These are phyloP conservation scores for Melanerpes aurifrons DNA, from an alignment of 2,113 vertebrate species.

Conservation along the genomic window DNA sequence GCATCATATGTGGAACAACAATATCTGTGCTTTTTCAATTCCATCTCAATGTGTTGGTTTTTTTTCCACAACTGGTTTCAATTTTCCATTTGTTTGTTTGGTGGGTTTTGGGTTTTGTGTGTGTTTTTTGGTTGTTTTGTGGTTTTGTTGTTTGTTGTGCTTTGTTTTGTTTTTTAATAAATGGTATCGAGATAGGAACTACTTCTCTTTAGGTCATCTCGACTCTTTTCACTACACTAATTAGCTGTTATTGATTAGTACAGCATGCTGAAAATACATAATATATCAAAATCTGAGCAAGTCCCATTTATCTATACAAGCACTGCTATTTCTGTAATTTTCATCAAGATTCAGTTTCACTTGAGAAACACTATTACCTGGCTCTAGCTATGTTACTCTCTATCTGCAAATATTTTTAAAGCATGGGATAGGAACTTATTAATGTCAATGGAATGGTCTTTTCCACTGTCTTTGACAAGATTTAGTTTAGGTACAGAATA, in stretches of 20 bases:
- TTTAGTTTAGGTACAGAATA: neutral
- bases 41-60: neutral
- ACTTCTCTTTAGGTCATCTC: neutral
- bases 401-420: neutral
- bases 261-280: neutral
- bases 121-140: neutral
- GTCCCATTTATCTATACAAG: neutral
- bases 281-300: neutral
- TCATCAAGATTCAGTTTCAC: neutral
- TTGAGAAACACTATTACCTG: neutral
- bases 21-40: neutral
- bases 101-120: too few species aligned
- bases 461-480: neutral
- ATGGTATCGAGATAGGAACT: neutral
- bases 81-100: too few species aligned
- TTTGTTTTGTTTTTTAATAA: neutral
- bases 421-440: neutral
- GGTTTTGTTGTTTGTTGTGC: neutral
- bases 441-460: neutral
- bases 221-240: neutral
- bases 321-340: neutral
- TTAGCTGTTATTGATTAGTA: slow-evolving; percentile 26
- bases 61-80: neutral
- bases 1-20: neutral
- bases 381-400: neutral